Base-by-base conservation (phyloP, 1,140 invertebrate genomes). In the Rhagoletis pomonella region DNA sequence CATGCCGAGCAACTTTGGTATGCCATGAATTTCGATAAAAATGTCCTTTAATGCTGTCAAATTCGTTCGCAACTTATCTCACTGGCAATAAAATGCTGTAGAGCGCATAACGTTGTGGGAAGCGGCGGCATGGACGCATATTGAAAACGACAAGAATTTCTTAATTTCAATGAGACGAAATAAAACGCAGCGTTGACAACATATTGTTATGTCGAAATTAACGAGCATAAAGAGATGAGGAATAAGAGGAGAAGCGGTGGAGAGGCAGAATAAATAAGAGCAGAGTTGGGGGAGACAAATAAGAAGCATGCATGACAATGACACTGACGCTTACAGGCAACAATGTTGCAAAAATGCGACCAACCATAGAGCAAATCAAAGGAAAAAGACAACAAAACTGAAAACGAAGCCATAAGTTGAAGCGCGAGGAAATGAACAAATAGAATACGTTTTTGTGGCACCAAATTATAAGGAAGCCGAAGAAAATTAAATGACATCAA, bases 121-220 rank as follows among this genome's bases (percentile, higher is more conserved):
- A 7, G 73, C 12, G 12, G 6, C 7, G 39, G 39, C 44, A n/a
- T 42, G 4, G 44, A 17, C 7, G 73, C 73, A 81, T 81, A 81
- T 81, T 9, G 73, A 50, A 81, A 81, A 81, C 73, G 44, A 55
- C 47, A 81, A 29, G 73, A 81, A 81, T 81, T 81, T 81, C 47
- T 81, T 81, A 81, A 81, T 81, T 81, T 81, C 44, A 81, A 81
- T 55, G 73, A 81, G n/a, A 55, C n/a, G 73, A 81, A 81, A 81
- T 81, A 81, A 81, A 81, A 81, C 17, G 73, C 73, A 81, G 73
- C 47, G 73, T 58, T 81, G 73, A 81, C 73, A 81, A 81, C 73
- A 81, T 81, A 81, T 81, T 81, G 73, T 81, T 81, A 81, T 81
- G 47, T 81, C n/a, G 47, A 81, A 81, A 81, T 81, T 81, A 81